Conservation (phyloP, 2,113 vertebrate genomes). For the Ellobius talpinus region DNA sequence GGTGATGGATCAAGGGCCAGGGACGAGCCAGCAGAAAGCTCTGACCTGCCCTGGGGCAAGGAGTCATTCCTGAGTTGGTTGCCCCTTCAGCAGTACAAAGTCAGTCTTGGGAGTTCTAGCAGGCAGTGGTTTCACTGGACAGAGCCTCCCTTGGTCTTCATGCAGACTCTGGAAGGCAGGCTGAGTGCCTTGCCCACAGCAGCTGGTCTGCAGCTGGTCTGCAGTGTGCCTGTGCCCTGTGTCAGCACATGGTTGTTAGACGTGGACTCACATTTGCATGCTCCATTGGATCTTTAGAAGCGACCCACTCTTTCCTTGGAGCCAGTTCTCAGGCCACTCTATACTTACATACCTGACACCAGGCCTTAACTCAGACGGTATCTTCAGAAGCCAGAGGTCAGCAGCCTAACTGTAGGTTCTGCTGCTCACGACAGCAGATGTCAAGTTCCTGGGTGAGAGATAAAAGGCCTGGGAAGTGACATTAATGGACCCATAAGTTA, state of each 20-base stretch:
- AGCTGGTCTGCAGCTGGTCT: neutral
- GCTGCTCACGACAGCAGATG: neutral
- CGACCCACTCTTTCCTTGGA: neutral
- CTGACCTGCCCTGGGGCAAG: neutral
- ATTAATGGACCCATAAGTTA: fast-evolving
- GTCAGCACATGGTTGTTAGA: neutral
- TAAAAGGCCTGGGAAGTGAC: too few relatives aligned
- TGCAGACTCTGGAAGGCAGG: too few relatives aligned
- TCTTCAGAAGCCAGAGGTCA: neutral
- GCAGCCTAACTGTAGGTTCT: too few relatives aligned
- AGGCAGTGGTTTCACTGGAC: neutral
- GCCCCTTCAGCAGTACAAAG: fast-evolving
- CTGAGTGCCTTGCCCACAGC: too few relatives aligned
- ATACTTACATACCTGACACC: neutral
- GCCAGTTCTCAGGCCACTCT: fast-evolving
- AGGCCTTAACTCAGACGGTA: neutral
- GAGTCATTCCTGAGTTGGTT: neutral
- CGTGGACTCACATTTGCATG: neutral
- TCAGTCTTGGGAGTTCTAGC: neutral
- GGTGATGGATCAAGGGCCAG: neutral
- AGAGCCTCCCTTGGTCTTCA: too few relatives aligned
- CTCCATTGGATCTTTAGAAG: neutral
- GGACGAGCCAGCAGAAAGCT: neutral
- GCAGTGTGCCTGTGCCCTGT: neutral
- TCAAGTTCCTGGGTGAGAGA: neutral